Percentiles rank a stretch among this genome's conserved stretches.
Conservation (phyloP, 2,888 invertebrate species). For the Baccha elongata region DNA sequence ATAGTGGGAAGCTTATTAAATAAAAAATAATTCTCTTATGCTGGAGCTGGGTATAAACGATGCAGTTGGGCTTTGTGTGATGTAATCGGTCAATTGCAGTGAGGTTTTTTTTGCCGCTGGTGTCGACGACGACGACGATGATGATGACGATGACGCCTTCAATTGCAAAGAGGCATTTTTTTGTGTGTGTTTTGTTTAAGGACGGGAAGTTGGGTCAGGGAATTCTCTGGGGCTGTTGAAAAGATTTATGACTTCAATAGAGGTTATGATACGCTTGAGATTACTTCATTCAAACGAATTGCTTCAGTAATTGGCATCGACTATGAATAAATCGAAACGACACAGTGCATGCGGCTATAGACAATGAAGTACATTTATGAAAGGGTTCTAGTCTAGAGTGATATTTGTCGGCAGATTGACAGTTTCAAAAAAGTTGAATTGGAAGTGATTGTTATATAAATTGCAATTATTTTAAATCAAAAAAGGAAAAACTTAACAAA, state of each 20-base stretch:
- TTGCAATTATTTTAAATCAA: too few relatives aligned
- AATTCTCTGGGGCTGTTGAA: conserved; percentile 65
- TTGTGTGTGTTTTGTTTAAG: neutral
- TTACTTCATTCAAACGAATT: conserved; percentile 66
- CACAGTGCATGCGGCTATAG: too few relatives aligned
- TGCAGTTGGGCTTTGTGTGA: conserved; percentile 58
- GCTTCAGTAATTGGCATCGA: conserved; percentile 49
- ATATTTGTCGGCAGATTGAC: too few relatives aligned
- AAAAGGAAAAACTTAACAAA: too few relatives aligned
- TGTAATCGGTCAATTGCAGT: conserved; percentile 70
- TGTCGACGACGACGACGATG: neutral
- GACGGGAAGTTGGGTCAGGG: conserved; percentile 56
- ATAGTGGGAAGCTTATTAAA: conserved; percentile 68
- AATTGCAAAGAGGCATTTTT: conserved; percentile 7
- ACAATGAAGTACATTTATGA: too few relatives aligned
- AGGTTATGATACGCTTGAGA: conserved; percentile 57
- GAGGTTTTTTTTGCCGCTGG: neutral
- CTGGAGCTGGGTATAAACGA: conserved; percentile 59
- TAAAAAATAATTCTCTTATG: conserved; percentile 58
- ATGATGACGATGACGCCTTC: conserved; percentile 30
- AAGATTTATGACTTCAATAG: conserved; percentile 54
- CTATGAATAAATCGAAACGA: conserved; percentile 7
- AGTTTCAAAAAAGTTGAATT: too few relatives aligned
- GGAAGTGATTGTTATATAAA: too few relatives aligned
- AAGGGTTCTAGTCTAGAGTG: too few relatives aligned